These are phyloP conservation scores for Grallaria varia DNA, from an alignment of 2,113 vertebrate genomes.

Conservation along the genomic window DNA sequence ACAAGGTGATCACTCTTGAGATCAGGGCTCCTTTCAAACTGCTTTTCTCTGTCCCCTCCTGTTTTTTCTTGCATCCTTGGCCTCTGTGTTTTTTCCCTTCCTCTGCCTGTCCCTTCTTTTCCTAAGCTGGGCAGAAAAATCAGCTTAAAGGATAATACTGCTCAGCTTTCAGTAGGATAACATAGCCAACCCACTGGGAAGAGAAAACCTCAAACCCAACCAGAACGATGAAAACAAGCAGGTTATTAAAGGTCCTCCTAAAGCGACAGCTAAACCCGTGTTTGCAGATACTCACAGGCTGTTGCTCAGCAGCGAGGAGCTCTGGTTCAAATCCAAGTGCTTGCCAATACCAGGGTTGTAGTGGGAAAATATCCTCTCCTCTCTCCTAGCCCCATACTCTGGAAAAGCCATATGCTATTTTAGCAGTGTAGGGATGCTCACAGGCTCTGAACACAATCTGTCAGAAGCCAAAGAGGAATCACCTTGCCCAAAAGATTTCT, in stretches of 20 bases:
- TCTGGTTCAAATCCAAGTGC: constrained; percentile 8
- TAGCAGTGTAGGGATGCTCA: neutral
- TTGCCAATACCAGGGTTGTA: neutral
- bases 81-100: neutral
- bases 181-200: constrained; percentile 48
- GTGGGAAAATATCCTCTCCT: neutral
- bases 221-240: constrained; percentile 48
- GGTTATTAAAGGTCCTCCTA: constrained; percentile 60
- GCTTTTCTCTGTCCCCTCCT: neutral
- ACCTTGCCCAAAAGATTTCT: neutral
- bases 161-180: constrained; percentile 66
- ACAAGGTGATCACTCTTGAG: constrained; percentile 7
- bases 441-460: neutral
- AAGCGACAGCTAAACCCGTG: neutral
- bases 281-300: constrained; percentile 48
- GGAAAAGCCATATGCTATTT: neutral
- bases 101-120: constrained; percentile 1
- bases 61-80: neutral
- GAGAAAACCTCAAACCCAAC: constrained; percentile 52
- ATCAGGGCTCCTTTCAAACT: constrained; percentile 13
- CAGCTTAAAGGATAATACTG: constrained; percentile 64
- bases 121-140: constrained; percentile 56
- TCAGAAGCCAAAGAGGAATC: neutral
- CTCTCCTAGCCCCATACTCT: neutral
- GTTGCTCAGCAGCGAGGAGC: constrained; percentile 1